Evolutionary conservation across 2,888 invertebrate species (phyloP).

Genomic region (Aleiodes testaceus): DNA sequence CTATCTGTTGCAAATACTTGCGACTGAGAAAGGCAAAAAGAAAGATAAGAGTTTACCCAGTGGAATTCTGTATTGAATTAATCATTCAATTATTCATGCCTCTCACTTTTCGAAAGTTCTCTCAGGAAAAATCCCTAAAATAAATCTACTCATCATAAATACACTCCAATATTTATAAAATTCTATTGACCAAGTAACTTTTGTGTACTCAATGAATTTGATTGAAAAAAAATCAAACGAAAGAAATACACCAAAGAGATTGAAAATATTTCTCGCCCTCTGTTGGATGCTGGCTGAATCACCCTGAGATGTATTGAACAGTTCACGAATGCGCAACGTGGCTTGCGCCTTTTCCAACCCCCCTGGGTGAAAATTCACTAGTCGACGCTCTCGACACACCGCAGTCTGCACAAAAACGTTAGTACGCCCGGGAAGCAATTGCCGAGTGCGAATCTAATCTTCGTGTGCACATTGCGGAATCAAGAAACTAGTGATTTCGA

Average conservation of each 20-base stretch:
- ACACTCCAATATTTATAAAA: no score
- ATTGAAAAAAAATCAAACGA: not conserved
- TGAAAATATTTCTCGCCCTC: slow-evolving; percentile 63
- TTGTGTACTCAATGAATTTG: no score
- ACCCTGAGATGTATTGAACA: slow-evolving; percentile 70
- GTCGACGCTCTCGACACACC: slow-evolving; percentile 57
- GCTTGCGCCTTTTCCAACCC: slow-evolving; percentile 66
- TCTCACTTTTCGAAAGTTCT: no score
- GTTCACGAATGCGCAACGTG: slow-evolving; percentile 69
- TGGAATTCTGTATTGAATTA: no score
- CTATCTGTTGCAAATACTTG: no score
- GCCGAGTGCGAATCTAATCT: slow-evolving; percentile 50
- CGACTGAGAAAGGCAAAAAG: no score
- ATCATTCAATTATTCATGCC: no score
- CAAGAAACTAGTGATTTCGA: slow-evolving; percentile 1
- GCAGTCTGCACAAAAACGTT: slow-evolving; percentile 70
- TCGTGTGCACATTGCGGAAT: slow-evolving; percentile 30
- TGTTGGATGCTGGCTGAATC: slow-evolving; percentile 70
- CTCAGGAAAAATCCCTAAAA: no score
- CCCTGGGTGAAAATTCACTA: slow-evolving; percentile 53
- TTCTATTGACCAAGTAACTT: no score
- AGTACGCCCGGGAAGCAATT: slow-evolving; percentile 59
- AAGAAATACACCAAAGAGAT: not conserved
- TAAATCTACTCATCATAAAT: no score
- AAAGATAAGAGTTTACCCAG: no score